Evolutionary conservation across 2,797 vertebrate genomes (phyloP), one percentile per base, ranked within the genome.

Genomic region (Galaxias olidus): DNA sequence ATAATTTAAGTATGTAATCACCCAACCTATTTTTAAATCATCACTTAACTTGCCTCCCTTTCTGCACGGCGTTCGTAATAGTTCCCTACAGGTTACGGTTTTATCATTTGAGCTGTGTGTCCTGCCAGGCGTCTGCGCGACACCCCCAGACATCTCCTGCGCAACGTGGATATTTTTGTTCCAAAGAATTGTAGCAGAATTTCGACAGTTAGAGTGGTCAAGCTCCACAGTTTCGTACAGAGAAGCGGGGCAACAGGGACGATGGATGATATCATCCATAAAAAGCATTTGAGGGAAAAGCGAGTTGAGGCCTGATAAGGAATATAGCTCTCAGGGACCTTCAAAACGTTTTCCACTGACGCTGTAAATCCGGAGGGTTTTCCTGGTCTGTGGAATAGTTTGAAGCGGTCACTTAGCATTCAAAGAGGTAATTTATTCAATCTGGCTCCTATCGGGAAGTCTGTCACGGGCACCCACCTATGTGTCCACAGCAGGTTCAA

Each of bases 361-460:
- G 73, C 20, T 10, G 61, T 76, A 77, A 73, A 83, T 86, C 74
- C 68, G 72, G 75, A 77, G 67, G 48, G n/a, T 82, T 87, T 80
- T 72, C 77, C 78, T 73, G 82, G 80, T 49, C 70, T 83, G 79
- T 78, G 62, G 68, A 76, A 81, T 79, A 84, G 78, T 30, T 86
- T 79, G 78, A 72, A 76, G 63, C 65, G 64, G 66, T 65, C 69
- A 68, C 17, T 68, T 65, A 68, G 75, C 67, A 75, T 69, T 15
- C 15, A 3, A 61, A 61, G 18, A 10, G 15, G 10, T 1, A 53
- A 6, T 30, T 30, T 30, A 30, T 6, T 30, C 30, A 30, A 30
- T 30, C 30, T 30, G 6, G 30, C 6, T 30, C 2, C 3, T 30
- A 30, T 6, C 30, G 6, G 2, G 30, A 30, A 2, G 30, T 30